phyloP scores from a whole-genome alignment of 1,140 invertebrate genomes.

The Cepaea nemoralis region DNA sequence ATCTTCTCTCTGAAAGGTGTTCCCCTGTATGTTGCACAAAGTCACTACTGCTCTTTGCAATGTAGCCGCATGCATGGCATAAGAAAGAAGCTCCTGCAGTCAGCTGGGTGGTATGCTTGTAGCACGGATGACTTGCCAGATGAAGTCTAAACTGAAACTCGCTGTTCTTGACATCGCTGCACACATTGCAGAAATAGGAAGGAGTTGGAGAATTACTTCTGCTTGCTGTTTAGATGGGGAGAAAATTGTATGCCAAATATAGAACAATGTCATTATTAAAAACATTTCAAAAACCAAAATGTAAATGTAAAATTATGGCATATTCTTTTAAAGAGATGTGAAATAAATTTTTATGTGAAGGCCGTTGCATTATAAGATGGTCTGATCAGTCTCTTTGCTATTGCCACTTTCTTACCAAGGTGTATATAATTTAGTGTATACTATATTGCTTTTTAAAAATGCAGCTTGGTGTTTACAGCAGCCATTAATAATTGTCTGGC shows the following conservation, averaged over 20 bases:
- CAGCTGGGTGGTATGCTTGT: not conserved
- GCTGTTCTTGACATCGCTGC: not conserved
- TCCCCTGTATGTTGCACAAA: not conserved
- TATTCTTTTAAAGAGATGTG: too few species aligned
- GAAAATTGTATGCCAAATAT: not conserved
- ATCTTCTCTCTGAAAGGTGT: conserved; percentile 10
- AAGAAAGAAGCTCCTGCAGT: not conserved
- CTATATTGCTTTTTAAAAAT: too few species aligned
- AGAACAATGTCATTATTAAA: too few species aligned
- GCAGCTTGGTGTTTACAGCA: too few species aligned
- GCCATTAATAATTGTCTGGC: too few species aligned
- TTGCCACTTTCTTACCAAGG: too few species aligned
- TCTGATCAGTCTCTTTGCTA: too few species aligned
- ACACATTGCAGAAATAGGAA: not conserved
- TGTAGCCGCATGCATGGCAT: conserved; percentile 7
- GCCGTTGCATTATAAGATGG: too few species aligned
- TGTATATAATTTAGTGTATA: too few species aligned
- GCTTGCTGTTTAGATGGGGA: not conserved
- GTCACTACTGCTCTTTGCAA: conserved; percentile 11
- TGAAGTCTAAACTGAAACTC: conserved; percentile 23
- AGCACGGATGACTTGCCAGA: conserved; percentile 7
- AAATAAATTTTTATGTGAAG: too few species aligned
- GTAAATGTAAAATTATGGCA: not conserved
- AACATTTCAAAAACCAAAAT: not conserved
- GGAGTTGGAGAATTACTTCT: not conserved